Evolutionary conservation across 1,140 invertebrate species (phyloP).

Genomic region (Aricia agestis): DNA sequence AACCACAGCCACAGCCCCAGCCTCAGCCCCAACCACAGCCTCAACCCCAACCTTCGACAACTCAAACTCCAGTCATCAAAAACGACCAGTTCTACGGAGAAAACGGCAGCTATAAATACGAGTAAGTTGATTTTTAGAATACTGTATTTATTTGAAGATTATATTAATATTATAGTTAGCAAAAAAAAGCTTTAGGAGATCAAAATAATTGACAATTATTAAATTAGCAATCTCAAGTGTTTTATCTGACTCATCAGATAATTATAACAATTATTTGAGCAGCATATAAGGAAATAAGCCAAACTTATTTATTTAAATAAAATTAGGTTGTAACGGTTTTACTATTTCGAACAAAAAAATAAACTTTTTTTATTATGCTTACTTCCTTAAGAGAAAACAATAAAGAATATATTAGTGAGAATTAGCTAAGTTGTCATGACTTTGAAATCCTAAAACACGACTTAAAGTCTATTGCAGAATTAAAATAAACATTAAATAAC

Average conservation of each 20-base stretch:
- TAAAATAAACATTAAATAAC: no score
- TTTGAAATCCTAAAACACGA: no score
- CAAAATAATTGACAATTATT: background rate
- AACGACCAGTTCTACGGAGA: conserved; percentile 74
- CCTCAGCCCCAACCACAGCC: conserved; percentile 12
- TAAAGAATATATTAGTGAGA: no score
- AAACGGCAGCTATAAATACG: conserved; percentile 78
- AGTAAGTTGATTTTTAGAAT: conserved; percentile 58
- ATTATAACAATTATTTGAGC: background rate
- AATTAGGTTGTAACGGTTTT: background rate
- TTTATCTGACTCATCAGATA: background rate
- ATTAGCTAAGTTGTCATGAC: no score
- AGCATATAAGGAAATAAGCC: no score
- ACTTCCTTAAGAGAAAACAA: no score
- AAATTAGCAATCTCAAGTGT: background rate
- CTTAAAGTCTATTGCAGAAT: no score
- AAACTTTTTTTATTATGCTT: background rate
- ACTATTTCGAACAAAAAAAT: background rate
- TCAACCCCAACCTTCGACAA: conserved; percentile 40
- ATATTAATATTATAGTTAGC: no score
- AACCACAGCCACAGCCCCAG: background rate
- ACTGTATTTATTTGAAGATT: background rate
- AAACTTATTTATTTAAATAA: background rate
- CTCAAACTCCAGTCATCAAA: conserved; percentile 74
- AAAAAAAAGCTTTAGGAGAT: background rate